Evolutionary conservation across 2,797 vertebrate species (phyloP).

Genomic region (Hafferia zeledoni): DNA sequence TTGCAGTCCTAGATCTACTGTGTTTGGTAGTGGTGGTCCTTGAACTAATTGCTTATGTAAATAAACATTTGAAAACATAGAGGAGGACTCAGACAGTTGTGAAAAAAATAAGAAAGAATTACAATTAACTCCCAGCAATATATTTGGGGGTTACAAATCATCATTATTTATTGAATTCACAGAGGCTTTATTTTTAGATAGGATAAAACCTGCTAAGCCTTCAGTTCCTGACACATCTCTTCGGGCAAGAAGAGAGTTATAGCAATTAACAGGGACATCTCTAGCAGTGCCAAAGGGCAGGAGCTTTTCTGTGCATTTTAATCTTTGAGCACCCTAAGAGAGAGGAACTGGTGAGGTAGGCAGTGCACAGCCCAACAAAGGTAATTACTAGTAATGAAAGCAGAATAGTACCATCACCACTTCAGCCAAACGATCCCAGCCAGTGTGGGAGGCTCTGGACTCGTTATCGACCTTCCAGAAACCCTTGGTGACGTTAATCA

Average conservation of each 20-base stretch:
- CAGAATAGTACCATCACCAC: not conserved
- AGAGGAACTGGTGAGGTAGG: not conserved
- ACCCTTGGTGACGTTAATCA: not conserved
- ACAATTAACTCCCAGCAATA: not conserved
- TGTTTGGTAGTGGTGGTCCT: slow-evolving; percentile 13
- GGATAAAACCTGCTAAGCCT: slow-evolving; percentile 25
- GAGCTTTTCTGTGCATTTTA: not conserved
- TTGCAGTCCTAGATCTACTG: not conserved
- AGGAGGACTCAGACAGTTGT: not conserved
- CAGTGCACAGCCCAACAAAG: not conserved
- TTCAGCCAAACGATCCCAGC: accelerated
- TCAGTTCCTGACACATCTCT: not conserved
- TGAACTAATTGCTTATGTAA: slow-evolving; percentile 14
- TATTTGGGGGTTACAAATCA: not conserved
- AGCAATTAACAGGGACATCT: not conserved
- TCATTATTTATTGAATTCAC: not conserved
- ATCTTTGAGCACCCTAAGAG: not conserved
- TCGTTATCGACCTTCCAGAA: not conserved
- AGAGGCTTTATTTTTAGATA: slow-evolving; percentile 2
- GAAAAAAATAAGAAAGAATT: not conserved
- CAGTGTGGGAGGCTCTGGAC: accelerated
- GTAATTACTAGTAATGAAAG: not conserved
- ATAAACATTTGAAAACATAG: slow-evolving; percentile 26
- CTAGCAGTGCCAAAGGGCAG: not conserved
- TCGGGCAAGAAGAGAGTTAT: not conserved